Base-by-base conservation (phyloP, 2,797 vertebrate species). In the Channa striata region DNA sequence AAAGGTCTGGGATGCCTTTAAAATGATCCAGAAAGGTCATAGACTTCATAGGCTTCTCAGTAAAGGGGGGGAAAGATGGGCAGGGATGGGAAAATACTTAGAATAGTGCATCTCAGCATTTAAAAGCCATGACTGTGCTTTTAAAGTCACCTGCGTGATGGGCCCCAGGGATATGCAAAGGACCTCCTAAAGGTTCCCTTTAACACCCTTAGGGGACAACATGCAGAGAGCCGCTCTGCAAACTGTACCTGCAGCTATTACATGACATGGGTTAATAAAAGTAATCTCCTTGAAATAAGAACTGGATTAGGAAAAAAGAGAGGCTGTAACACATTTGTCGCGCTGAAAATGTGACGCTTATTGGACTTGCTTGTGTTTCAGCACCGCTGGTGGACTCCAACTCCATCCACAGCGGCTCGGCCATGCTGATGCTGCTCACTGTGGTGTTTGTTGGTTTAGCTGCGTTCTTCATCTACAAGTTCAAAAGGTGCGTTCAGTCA, bases 401-500 rank as follows among this genome's bases (percentile, higher is more conserved):
- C 59, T 73, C 95, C 0, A 93, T 97, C 58, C 97, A 97, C 79
- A 98, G 96, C 85, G 96, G 97, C 61, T 97, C 97, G 0, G 97
- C 97, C 0, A 95, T 97, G 96, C 86, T 99, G 52, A 96, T 99
- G 96, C 92, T 99, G 69, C 82, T 99, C 61, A 96, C 95, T 0
- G 95, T 97, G 82, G 97, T 97, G 1, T 96, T 97, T 60, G 92
- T 98, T 5, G 97, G 97, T 82, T 88, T 98, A 87, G 96, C 95
- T 11, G 95, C 97, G 60, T 98, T 98, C 93, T 92, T 98, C 92
- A 96, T 99, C 93, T 99, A 98, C 94, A 98, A 98, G 86, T 99
- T 99, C 86, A 99, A 99, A 92, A 98, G 97, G 97, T 98, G 90
- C 11, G 73, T 76, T 68, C n/a, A 3, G 2, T 17, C 1, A 12